Percentiles rank a stretch among this genome's conserved stretches.
Evolutionary conservation across 2,113 vertebrate species (phyloP).

Genomic region (Muscicapa adusta): DNA sequence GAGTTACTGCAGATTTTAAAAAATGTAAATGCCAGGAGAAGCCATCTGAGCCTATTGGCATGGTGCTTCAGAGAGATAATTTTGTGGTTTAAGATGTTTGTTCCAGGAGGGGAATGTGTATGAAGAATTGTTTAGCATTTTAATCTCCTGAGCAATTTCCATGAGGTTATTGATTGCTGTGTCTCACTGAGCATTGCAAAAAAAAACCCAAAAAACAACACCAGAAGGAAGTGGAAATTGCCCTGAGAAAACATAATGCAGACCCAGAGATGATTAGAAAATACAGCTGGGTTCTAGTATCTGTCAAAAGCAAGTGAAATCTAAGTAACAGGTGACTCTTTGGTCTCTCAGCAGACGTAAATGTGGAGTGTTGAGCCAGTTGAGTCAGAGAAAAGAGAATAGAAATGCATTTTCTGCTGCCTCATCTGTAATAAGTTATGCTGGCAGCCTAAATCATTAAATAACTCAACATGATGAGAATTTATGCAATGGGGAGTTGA

Average conservation of each 20-base stretch:
- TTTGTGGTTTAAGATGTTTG: not conserved
- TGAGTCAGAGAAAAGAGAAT: constrained; percentile 8
- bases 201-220: not conserved
- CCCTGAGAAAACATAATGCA: not conserved
- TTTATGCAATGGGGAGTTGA: constrained; percentile 38
- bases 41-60: not conserved
- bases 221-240: not conserved
- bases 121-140: not conserved
- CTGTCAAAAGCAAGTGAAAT: not conserved
- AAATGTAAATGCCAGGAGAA: not conserved
- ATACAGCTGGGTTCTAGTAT: not conserved
- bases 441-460: not conserved
- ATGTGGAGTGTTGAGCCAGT: not conserved
- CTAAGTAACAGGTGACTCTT: not conserved
- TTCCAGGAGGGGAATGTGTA: not conserved
- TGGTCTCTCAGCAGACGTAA: not conserved
- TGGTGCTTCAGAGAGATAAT: not conserved
- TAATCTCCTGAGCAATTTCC: not conserved
- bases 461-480: not conserved
- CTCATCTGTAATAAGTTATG: constrained; percentile 20
- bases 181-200: not conserved
- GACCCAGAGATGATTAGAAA: not conserved
- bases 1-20: not conserved
- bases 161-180: not conserved
- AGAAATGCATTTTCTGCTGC: constrained; percentile 2